phyloP scores from a whole-genome alignment of 2,797 vertebrate species.

The Siniperca obscura region DNA sequence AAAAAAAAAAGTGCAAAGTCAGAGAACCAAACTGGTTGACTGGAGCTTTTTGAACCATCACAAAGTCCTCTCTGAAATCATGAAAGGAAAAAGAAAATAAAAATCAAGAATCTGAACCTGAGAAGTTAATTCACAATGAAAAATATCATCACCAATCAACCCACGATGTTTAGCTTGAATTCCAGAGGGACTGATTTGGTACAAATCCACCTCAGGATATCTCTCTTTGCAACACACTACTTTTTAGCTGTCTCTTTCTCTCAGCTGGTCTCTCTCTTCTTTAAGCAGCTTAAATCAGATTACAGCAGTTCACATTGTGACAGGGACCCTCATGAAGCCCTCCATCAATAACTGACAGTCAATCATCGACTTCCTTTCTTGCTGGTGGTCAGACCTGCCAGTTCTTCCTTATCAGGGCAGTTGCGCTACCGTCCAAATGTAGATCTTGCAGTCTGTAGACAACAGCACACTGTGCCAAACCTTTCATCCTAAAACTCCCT shows the following conservation, averaged over 20 bases:
- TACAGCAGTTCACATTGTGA: slow-evolving; percentile 71
- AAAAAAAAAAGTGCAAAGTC: too few species aligned
- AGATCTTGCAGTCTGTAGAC: slow-evolving; percentile 39
- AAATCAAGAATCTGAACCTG: slow-evolving; percentile 7
- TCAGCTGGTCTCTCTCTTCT: slow-evolving; percentile 57
- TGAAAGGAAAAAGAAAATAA: not conserved
- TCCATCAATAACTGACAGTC: slow-evolving; percentile 61
- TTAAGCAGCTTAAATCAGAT: slow-evolving; percentile 83
- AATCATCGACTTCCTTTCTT: slow-evolving; percentile 48
- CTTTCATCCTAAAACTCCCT: slow-evolving; percentile 38
- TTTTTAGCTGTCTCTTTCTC: slow-evolving; percentile 40
- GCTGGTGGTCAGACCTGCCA: slow-evolving; percentile 44
- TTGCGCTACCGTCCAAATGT: slow-evolving; percentile 48
- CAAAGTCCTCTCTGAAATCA: slow-evolving; percentile 22
- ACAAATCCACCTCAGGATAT: slow-evolving; percentile 54
- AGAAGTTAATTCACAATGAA: slow-evolving; percentile 29
- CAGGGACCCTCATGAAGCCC: slow-evolving; percentile 54
- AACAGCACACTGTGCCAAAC: slow-evolving; percentile 19
- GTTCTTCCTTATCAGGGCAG: slow-evolving; percentile 46
- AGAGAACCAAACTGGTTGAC: slow-evolving; percentile 4
- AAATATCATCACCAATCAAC: slow-evolving; percentile 35
- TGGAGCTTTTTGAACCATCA: slow-evolving; percentile 31
- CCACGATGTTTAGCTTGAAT: slow-evolving; percentile 38
- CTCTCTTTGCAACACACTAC: slow-evolving; percentile 53
- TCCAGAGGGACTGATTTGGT: slow-evolving; percentile 53